Percentiles rank a stretch among this genome's conserved stretches.
phyloP scores from a whole-genome alignment of 1,140 invertebrate genomes.

The Anoplolepis gracilipes region DNA sequence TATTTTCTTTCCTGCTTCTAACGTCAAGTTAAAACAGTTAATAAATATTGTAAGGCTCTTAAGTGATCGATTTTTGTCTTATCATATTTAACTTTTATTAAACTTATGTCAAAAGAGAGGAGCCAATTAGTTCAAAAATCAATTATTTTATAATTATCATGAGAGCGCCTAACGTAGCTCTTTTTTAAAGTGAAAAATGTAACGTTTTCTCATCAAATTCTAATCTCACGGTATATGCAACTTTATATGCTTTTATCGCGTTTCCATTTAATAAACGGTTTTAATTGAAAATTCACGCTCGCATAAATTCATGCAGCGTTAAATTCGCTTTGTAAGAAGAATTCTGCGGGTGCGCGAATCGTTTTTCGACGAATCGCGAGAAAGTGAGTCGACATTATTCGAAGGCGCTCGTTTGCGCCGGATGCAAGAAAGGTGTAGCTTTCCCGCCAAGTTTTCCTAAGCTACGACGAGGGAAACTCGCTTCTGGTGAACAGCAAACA shows the following conservation, averaged over 20 bases:
- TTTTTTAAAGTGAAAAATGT: not conserved
- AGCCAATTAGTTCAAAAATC: not conserved
- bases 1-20: not conserved
- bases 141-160: not conserved
- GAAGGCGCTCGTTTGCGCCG: not conserved
- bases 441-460: not conserved
- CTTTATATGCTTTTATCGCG: not conserved
- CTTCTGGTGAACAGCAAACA: not conserved
- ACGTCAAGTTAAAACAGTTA: not conserved
- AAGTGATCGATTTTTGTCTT: not conserved
- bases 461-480: not conserved
- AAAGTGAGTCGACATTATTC: not conserved
- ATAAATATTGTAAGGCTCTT: not conserved
- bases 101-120: not conserved
- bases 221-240: not conserved
- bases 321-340: too few relatives aligned
- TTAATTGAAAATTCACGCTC: not conserved
- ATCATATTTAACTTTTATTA: constrained; percentile 8
- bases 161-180: not conserved
- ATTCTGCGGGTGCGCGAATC: too few relatives aligned
- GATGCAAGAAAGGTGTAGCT: constrained; percentile 5
- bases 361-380: not conserved
- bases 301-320: not conserved
- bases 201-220: not conserved
- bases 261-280: too few relatives aligned